These are phyloP conservation scores for Rhombomys opimus DNA, from an alignment of 2,113 vertebrate species.

Conservation along the genomic window DNA sequence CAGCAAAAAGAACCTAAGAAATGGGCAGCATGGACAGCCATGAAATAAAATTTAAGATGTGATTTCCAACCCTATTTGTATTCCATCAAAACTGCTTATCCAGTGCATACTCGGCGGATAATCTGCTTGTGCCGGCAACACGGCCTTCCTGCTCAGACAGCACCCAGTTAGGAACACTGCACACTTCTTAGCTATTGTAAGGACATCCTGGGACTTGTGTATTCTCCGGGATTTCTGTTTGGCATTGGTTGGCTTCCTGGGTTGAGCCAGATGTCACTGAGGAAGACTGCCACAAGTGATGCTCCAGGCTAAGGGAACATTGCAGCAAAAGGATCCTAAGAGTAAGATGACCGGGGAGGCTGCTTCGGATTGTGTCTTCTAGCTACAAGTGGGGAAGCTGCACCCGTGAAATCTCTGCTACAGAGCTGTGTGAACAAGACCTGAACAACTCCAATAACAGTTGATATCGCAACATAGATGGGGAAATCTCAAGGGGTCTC, in stretches of 20 bases:
- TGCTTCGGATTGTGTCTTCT: neutral
- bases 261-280: neutral
- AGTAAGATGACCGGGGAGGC: neutral
- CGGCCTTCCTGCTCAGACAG: neutral
- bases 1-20: slow-evolving; percentile 52
- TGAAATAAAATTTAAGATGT: neutral
- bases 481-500: neutral
- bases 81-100: slow-evolving; percentile 8
- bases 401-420: neutral
- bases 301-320: neutral
- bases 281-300: neutral
- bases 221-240: neutral
- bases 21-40: neutral
- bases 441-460: neutral
- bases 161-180: neutral
- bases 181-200: neutral
- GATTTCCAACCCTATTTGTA: neutral
- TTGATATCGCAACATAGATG: neutral
- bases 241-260: neutral
- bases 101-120: neutral
- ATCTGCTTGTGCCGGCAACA: neutral
- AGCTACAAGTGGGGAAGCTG: neutral
- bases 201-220: neutral
- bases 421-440: neutral
- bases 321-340: neutral